Evolutionary conservation across 2,888 invertebrate genomes (phyloP).

Genomic region (Spisula subtruncata): DNA sequence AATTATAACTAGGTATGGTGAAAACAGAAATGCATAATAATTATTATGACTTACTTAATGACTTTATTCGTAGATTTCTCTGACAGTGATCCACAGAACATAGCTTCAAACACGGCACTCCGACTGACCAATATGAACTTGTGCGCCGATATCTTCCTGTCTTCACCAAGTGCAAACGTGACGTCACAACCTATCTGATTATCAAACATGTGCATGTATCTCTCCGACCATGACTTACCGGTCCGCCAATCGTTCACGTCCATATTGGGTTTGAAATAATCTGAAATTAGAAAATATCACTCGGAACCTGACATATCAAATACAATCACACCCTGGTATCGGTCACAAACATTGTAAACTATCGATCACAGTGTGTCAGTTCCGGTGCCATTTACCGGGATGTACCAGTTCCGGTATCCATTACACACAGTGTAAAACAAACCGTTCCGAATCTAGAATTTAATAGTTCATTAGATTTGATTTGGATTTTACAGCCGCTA

Average conservation of each 20-base stretch:
- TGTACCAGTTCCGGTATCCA: too few species aligned
- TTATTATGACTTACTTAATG: slow-evolving; percentile 52
- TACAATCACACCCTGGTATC: too few species aligned
- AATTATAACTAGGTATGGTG: neutral
- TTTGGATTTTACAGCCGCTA: too few species aligned
- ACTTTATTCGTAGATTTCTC: slow-evolving; percentile 52
- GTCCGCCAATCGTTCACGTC: slow-evolving; percentile 65
- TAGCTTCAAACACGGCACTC: slow-evolving; percentile 72
- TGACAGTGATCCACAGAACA: slow-evolving; percentile 70
- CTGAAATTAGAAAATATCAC: slow-evolving; percentile 27
- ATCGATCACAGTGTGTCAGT: too few species aligned
- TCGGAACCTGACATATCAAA: too few species aligned
- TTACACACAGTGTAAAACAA: too few species aligned
- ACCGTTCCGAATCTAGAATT: too few species aligned
- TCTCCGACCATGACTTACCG: slow-evolving; percentile 58
- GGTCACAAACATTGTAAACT: too few species aligned
- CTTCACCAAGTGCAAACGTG: slow-evolving; percentile 58
- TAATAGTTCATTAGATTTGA: too few species aligned
- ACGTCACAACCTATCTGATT: slow-evolving; percentile 71
- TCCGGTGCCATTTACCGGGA: too few species aligned
- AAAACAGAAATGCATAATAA: neutral
- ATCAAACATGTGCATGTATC: slow-evolving; percentile 66
- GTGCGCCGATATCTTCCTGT: slow-evolving; percentile 57
- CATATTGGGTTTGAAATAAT: slow-evolving; percentile 58
- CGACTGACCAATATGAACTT: slow-evolving; percentile 66